These are phyloP conservation scores for Eudasyphora cyanicolor DNA, from an alignment of 2,888 invertebrate genomes.

Conservation along the genomic window DNA sequence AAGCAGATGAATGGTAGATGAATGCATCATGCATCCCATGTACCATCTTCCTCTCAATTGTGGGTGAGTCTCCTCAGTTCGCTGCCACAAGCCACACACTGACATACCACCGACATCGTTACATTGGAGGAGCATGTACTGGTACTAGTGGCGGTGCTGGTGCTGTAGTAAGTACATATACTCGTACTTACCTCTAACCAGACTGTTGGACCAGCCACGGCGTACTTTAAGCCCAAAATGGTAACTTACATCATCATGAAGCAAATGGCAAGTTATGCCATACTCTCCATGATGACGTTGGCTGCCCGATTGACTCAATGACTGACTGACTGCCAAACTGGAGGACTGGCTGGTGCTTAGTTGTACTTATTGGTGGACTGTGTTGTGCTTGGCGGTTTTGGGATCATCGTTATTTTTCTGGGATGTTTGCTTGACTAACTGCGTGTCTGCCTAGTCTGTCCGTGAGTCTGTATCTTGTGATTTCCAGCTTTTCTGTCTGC, in stretches of 20 bases:
- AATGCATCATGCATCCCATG: conserved; percentile 16
- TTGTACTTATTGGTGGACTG: not conserved
- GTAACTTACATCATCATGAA: conserved; percentile 61
- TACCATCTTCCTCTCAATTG: conserved; percentile 35
- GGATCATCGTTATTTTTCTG: conserved; percentile 13
- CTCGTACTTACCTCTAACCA: not conserved
- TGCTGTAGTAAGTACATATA: no score
- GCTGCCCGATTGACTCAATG: not conserved
- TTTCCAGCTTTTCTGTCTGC: conserved; percentile 46
- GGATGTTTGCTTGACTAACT: conserved; percentile 31
- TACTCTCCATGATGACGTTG: conserved; percentile 27
- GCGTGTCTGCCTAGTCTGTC: conserved; percentile 46
- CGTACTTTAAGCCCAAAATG: conserved; percentile 28
- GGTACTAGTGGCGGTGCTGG: not conserved
- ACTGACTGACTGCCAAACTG: not conserved
- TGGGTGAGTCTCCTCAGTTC: conserved; percentile 30
- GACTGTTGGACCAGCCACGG: not conserved
- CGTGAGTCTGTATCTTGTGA: conserved; percentile 12
- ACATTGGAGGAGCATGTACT: not conserved
- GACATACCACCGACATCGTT: not conserved
- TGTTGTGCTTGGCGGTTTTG: not conserved
- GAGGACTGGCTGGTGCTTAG: not conserved
- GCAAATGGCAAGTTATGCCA: conserved; percentile 61
- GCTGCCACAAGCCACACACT: not conserved
- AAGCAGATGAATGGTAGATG: not conserved